These are phyloP conservation scores for Crotophaga sulcirostris DNA, from an alignment of 2,113 vertebrate species.

Conservation along the genomic window DNA sequence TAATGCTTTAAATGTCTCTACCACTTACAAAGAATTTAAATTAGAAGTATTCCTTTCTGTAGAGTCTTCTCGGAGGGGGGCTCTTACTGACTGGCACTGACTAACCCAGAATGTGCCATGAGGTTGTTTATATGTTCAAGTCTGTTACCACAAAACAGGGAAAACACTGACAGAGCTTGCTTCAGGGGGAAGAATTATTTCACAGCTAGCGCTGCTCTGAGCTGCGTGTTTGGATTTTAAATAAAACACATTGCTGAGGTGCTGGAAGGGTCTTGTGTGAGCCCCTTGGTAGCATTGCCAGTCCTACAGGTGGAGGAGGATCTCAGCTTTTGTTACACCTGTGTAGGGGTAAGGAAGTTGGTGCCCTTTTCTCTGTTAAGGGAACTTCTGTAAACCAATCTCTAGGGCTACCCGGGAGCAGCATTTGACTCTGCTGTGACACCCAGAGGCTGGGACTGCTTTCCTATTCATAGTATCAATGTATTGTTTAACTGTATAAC, in stretches of 20 bases:
- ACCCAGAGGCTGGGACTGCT: not conserved
- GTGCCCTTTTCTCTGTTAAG: not conserved
- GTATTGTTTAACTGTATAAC: not conserved
- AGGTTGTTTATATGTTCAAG: conserved; percentile 31
- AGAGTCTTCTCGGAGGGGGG: not conserved
- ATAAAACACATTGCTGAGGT: conserved; percentile 4
- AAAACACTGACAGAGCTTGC: not conserved
- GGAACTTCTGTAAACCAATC: not conserved
- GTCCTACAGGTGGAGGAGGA: not conserved
- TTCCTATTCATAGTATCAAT: not conserved
- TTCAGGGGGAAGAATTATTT: conserved; percentile 22
- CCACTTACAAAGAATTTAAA: conserved; percentile 40
- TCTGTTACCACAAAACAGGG: conserved; percentile 17
- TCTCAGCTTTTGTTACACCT: not conserved
- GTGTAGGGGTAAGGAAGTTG: not conserved
- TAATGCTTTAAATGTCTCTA: conserved; percentile 70
- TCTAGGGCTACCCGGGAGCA: not conserved
- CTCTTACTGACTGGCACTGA: conserved; percentile 32
- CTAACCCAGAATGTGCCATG: not conserved
- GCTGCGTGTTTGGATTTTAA: conserved; percentile 22
- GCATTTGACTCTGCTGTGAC: not conserved
- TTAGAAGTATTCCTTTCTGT: conserved; percentile 41
- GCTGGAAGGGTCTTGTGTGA: not conserved
- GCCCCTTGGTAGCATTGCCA: not conserved
- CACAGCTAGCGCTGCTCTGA: not conserved